Conservation (phyloP, 2,797 vertebrate species). For the Danio aesculapii region DNA sequence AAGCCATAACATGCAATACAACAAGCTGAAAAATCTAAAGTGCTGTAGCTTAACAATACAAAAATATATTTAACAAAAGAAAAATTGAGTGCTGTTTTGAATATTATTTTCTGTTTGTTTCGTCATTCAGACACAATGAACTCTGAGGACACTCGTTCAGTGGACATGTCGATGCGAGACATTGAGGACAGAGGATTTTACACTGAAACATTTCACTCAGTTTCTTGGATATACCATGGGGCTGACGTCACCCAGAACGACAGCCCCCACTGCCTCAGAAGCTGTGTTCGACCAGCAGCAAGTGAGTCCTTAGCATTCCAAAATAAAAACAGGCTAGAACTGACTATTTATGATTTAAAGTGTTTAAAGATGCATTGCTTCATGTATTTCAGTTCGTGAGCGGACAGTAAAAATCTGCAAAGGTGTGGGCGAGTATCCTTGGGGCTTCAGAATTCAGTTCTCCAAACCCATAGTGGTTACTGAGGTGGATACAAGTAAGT, state of each 20-base stretch:
- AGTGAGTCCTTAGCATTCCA: conserved; percentile 73
- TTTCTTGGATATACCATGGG: conserved; percentile 90
- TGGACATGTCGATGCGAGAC: conserved; percentile 78
- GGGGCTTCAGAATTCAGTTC: conserved; percentile 94
- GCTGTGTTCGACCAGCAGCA: conserved; percentile 80
- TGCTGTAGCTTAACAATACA: too few relatives aligned
- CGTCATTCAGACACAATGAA: conserved; percentile 70
- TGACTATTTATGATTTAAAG: background rate
- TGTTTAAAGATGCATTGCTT: conserved; percentile 14
- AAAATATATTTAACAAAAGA: too few relatives aligned
- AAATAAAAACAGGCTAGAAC: background rate
- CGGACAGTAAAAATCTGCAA: conserved; percentile 87
- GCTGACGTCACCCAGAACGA: conserved; percentile 78
- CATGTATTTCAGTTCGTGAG: conserved; percentile 83
- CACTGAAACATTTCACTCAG: conserved; percentile 90
- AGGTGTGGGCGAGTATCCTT: conserved; percentile 88
- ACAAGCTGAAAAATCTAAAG: too few relatives aligned
- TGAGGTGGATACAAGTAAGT: conserved; percentile 94
- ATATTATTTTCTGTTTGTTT: conserved; percentile 8
- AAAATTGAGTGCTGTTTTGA: background rate
- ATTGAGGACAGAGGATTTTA: conserved; percentile 88
- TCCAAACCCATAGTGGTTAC: conserved; percentile 93
- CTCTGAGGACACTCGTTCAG: conserved; percentile 83
- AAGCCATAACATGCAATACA: too few relatives aligned
- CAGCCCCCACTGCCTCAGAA: conserved; percentile 78